phyloP scores from a whole-genome alignment of 2,113 vertebrate genomes.

The Sapajus apella region DNA sequence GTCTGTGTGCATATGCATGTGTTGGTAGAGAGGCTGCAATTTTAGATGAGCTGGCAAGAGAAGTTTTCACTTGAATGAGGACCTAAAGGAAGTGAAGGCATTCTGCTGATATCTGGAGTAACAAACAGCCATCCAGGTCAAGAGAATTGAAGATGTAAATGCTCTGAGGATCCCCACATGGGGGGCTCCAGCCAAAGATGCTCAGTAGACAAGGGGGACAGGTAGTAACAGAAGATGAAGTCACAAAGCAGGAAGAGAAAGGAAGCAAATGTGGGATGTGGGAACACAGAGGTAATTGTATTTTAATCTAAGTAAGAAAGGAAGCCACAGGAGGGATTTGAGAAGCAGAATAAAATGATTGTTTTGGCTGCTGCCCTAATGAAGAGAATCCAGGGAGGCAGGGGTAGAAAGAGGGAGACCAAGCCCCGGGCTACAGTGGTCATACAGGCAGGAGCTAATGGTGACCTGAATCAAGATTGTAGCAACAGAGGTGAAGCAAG shows the following conservation, averaged over 20 bases:
- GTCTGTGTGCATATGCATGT: neutral
- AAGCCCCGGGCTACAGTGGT: neutral
- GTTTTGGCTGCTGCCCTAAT: neutral
- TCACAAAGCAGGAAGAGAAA: neutral
- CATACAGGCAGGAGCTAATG: neutral
- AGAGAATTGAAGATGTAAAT: neutral
- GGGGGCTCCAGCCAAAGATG: neutral
- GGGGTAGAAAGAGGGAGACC: neutral
- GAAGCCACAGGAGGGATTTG: neutral
- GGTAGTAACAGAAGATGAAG: neutral
- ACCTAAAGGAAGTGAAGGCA: neutral
- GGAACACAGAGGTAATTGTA: neutral
- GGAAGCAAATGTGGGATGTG: neutral
- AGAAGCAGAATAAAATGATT: neutral
- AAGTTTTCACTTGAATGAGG: neutral
- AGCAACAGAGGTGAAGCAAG: neutral
- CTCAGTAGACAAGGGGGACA: neutral
- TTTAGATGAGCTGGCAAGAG: neutral
- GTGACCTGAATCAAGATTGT: neutral
- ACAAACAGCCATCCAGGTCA: neutral
- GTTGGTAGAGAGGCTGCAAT: neutral
- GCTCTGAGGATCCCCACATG: neutral
- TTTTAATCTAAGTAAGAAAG: neutral
- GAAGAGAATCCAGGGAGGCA: neutral
- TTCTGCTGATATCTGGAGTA: neutral